These are phyloP conservation scores for Mobula birostris DNA, from an alignment of 2,113 vertebrate species.

Conservation along the genomic window DNA sequence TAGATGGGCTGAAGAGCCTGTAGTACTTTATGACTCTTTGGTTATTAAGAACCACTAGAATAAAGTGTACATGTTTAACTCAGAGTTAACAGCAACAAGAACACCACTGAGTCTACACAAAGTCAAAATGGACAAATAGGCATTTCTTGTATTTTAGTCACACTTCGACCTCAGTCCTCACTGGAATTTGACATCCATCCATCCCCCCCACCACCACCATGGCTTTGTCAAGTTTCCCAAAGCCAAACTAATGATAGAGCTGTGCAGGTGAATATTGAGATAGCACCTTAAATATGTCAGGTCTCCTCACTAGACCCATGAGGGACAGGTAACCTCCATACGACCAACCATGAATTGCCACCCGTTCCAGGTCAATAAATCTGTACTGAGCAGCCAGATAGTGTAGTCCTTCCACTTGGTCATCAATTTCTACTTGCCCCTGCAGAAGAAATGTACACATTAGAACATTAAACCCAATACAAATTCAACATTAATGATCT, in stretches of 20 bases:
- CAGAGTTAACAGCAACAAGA: not conserved
- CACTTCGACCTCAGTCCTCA: not conserved
- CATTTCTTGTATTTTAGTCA: not conserved
- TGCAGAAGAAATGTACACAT: conserved; percentile 44
- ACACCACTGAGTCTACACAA: not conserved
- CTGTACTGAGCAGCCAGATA: conserved; percentile 63
- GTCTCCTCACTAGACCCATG: conserved; percentile 68
- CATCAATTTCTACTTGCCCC: conserved; percentile 71
- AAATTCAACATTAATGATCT: not conserved
- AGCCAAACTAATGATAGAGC: not conserved
- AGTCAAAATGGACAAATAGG: not conserved
- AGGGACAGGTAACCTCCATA: conserved; percentile 72
- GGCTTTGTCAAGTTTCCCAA: not conserved
- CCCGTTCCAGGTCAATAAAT: conserved; percentile 68
- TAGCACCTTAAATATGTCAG: conserved; percentile 65
- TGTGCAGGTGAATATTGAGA: not conserved
- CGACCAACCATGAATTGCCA: conserved; percentile 73
- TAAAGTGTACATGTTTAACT: not conserved
- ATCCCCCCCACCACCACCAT: no score
- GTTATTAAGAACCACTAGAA: not conserved
- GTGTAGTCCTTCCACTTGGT: conserved; percentile 71
- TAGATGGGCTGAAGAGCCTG: no score
- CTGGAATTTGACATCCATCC: not conserved
- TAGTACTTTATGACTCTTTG: no score
- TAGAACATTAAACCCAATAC: not conserved